Base-by-base conservation (phyloP, 2,113 vertebrate genomes). In the Misgurnus anguillicaudatus region DNA sequence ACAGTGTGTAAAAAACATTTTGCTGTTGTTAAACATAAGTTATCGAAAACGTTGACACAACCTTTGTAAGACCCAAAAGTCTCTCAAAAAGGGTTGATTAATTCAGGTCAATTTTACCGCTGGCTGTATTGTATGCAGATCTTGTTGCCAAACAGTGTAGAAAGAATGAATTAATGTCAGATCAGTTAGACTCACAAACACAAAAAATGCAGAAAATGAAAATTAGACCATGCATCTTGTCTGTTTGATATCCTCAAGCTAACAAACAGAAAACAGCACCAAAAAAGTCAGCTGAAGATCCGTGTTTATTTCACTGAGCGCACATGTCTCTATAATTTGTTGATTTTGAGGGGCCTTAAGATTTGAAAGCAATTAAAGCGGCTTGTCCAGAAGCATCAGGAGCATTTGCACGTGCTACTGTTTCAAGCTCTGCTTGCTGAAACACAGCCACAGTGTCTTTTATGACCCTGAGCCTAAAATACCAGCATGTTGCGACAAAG, bases 351-450 rank as follows among this genome's bases (percentile, higher is more conserved):
- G 64, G 74, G 74, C 45, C 74, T 65, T 76, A 53, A 76, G 74
- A 76, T 64, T 76, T 76, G 74, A 65, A 74, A 42, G 70, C 78
- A 80, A 66, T 76, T 76, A 76, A 9, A 47, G 74, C 65, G 47
- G 38, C 67, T 78, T 78, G 77, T 76, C 74, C 74, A 76, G 74
- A 76, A 76, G 74, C 72, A 75, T 75, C 57, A 31, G 71, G 71
- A 61, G 19, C 41, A 71, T 61, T 45, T 36, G 74, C 31, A 11
- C 6, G 5, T 31, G 3, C 47, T 39, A 31, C 31, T 41, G 51
- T 76, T 53, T 19, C 58, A 42, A 74, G 57, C 57, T 74, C 58
- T 74, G 55, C 2, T 42, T 2, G 57, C 24, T 1, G 24, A 31
- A 73, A 73, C 16, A n/a, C 70, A 73, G 39, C 68, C 55, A 73